Base-by-base conservation (phyloP, 2,797 vertebrate genomes). In the Catostomus latipinnis region DNA sequence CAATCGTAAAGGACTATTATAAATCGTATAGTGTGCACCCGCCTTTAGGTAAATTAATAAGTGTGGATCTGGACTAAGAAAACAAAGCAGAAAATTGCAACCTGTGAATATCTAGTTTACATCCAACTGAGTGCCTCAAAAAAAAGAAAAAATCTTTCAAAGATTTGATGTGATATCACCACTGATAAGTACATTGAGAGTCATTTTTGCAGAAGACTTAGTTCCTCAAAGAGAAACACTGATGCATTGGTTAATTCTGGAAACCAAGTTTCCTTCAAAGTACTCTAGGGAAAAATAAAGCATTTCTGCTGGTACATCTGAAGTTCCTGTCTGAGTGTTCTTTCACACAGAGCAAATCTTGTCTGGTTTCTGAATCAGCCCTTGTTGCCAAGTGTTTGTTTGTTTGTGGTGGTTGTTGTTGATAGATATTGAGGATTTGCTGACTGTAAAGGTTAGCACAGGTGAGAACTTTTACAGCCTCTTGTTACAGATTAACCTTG, bases 361-460 rank as follows among this genome's bases (percentile, higher is more conserved):
- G 75, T 54, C 43, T 78, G 48, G 48, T 62, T 18, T 71, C 57
- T 63, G 5, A 62, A 46, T 78, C 45, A 34, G 53, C 74, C 57
- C 16, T 74, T 6, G 0, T 49, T 68, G 53, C 4, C 52, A 22
- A 61, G 57, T 6, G 1, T 4, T 62, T 16, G 22, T 34, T 34
- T 34, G 34, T 34, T 34, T 34, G 34, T 34, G 2, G 34, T 34
- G 34, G 34, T 13, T 62, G 71, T 75, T 76, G 52, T 22, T 57
- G 34, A 43, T 70, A 13, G 22, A 69, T 74, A 50, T 46, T 9
- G 22, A 45, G 9, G 54, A 68, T 60, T 50, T 68, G 56, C 9
- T 67, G 6, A 22, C 14, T 63, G 49, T 74, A 52, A 63, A 61
- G 6, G 18, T 65, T 50, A 18, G 50, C 2, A 45, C 18, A 65